Evolutionary conservation across 2,113 vertebrate genomes (phyloP).

Genomic region (Odocoileus hemionus): DNA sequence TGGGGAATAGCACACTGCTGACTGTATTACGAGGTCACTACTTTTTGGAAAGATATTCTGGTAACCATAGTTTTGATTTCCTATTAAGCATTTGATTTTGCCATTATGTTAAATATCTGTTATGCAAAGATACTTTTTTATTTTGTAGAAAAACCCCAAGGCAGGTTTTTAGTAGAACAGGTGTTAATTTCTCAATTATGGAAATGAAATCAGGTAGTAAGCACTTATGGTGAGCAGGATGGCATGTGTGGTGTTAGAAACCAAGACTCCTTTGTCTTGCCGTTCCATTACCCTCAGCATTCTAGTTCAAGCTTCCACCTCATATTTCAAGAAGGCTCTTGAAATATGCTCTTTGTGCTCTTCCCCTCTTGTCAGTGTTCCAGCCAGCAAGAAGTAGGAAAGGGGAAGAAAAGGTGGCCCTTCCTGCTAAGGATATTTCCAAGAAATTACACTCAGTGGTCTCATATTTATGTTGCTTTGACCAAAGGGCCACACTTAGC

Average conservation of each 20-base stretch:
- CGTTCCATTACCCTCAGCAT: neutral
- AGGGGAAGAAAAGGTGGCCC: neutral
- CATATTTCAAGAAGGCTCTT: neutral
- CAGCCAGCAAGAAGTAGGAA: neutral
- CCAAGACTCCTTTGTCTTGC: neutral
- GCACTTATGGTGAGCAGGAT: neutral
- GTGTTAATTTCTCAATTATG: neutral
- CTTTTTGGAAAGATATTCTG: neutral
- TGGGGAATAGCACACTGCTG: neutral
- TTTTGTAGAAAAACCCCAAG: neutral
- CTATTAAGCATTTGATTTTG: neutral
- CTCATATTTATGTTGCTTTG: neutral
- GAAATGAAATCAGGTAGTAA: neutral
- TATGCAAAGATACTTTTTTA: neutral
- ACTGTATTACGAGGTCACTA: neutral
- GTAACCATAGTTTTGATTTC: constrained; percentile 8
- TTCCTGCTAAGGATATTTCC: neutral
- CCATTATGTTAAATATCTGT: neutral
- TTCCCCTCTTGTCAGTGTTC: neutral
- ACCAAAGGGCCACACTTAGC: neutral
- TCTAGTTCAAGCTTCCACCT: neutral
- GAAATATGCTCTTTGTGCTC: neutral
- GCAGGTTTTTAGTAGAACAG: neutral
- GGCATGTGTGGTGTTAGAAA: fast-evolving
- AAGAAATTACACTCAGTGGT: neutral